A percentile compares a stretch with the other conserved stretches of the same genome.
These are phyloP conservation scores for Cacoxenus indagator DNA, from an alignment of 2,888 invertebrate species.

Conservation along the genomic window DNA sequence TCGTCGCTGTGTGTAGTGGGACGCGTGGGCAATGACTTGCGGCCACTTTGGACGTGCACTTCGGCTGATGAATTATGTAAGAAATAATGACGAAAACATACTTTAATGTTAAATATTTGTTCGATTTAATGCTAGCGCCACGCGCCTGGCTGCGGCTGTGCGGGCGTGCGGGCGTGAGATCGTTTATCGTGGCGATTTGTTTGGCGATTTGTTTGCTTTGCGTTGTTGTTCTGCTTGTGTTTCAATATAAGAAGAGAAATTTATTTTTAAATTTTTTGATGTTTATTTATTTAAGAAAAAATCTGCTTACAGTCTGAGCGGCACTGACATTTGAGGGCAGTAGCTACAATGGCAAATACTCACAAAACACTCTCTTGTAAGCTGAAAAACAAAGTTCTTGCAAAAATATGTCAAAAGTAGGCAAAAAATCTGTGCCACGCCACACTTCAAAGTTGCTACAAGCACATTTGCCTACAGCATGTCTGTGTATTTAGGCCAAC, in stretches of 20 bases:
- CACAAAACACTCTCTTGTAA: too few species aligned
- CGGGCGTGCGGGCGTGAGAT: too few species aligned
- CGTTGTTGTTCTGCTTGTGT: slow-evolving; percentile 51
- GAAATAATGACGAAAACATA: slow-evolving; percentile 5
- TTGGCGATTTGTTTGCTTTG: slow-evolving; percentile 54
- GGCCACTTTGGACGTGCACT: background rate
- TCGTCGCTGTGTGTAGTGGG: slow-evolving; percentile 24
- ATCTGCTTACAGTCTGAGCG: too few species aligned
- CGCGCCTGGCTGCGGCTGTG: background rate
- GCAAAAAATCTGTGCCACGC: too few species aligned
- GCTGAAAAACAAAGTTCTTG: too few species aligned
- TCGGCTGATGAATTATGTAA: background rate
- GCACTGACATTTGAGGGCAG: too few species aligned
- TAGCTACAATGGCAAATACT: too few species aligned
- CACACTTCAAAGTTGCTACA: too few species aligned
- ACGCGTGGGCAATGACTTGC: background rate
- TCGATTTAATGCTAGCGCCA: background rate
- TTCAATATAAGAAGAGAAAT: slow-evolving; percentile 42
- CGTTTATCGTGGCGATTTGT: slow-evolving; percentile 44
- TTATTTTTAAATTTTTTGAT: slow-evolving; percentile 16
- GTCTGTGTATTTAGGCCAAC: background rate
- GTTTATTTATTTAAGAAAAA: too few species aligned
- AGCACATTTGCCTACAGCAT: too few species aligned
- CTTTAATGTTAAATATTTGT: slow-evolving; percentile 14
- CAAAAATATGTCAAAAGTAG: too few species aligned